Percentiles rank a stretch among this genome's conserved stretches.
Evolutionary conservation across 92 coral and sea anemone species (phyloP).

Genomic region (Epizoanthus stellaris): DNA sequence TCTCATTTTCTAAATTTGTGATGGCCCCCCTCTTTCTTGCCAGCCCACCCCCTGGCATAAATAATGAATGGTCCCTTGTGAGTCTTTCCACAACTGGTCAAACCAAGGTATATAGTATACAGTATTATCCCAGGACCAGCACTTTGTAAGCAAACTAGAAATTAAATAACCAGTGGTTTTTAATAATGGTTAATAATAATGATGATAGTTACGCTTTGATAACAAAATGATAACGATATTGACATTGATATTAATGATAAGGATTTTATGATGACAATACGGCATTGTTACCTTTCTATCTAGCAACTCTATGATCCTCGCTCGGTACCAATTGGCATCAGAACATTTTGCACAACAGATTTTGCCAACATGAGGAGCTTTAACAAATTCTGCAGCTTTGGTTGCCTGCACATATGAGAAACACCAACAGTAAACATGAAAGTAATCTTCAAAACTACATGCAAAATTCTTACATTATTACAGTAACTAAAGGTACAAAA

Average conservation of each 20-base stretch:
- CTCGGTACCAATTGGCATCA: slow-evolving; percentile 93
- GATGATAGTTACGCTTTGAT: too few species aligned
- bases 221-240: background rate
- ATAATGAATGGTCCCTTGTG: too few species aligned
- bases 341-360: slow-evolving; percentile 90
- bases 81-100: too few species aligned
- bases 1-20: too few species aligned
- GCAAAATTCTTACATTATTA: background rate
- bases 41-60: too few species aligned
- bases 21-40: too few species aligned
- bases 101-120: too few species aligned
- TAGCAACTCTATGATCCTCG: slow-evolving; percentile 57
- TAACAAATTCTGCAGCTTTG: slow-evolving; percentile 93
- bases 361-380: slow-evolving; percentile 74
- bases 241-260: background rate
- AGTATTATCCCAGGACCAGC: too few species aligned
- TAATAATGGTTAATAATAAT: too few species aligned
- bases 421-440: background rate
- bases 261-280: background rate
- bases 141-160: too few species aligned
- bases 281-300: slow-evolving; percentile 69
- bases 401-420: slow-evolving; percentile 60
- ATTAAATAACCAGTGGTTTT: too few species aligned
- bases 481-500: background rate
- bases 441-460: background rate